These are phyloP conservation scores for Camelus bactrianus DNA, from an alignment of 2,113 vertebrate genomes.

Conservation along the genomic window DNA sequence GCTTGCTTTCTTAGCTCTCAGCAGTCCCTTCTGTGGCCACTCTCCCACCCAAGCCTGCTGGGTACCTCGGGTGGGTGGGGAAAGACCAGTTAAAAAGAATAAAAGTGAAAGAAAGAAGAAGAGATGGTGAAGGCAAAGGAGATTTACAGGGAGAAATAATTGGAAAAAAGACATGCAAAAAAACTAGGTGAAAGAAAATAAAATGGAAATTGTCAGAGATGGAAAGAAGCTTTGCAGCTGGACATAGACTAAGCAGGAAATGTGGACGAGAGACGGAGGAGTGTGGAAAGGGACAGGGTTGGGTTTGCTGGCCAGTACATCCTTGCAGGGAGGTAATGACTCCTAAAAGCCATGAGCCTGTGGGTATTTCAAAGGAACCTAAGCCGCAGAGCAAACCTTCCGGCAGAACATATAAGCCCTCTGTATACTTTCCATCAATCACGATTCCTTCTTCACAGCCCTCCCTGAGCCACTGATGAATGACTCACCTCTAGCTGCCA, in stretches of 20 bases:
- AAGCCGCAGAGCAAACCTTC: not conserved
- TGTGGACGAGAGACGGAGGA: not conserved
- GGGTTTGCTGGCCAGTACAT: not conserved
- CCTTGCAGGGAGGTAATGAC: not conserved
- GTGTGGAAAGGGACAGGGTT: not conserved
- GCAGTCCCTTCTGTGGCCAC: not conserved
- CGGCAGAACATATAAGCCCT: not conserved
- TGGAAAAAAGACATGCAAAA: not conserved
- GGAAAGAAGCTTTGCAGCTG: slow-evolving; percentile 46
- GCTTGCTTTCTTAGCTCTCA: not conserved
- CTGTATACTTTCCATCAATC: not conserved
- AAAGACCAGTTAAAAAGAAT: not conserved
- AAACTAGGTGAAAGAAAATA: slow-evolving; percentile 51
- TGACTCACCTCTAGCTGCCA: not conserved
- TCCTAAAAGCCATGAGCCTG: not conserved
- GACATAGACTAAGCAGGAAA: slow-evolving; percentile 58
- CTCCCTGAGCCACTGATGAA: not conserved
- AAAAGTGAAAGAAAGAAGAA: not conserved
- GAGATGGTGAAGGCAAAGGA: not conserved
- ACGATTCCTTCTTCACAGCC: not conserved
- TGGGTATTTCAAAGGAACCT: not conserved
- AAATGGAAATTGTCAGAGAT: not conserved
- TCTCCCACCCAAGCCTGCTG: not conserved
- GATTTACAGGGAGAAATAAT: not conserved
- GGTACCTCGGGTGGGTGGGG: not conserved